Base-by-base conservation (phyloP, 2,888 invertebrate species). In the Perithous albicinctus region DNA sequence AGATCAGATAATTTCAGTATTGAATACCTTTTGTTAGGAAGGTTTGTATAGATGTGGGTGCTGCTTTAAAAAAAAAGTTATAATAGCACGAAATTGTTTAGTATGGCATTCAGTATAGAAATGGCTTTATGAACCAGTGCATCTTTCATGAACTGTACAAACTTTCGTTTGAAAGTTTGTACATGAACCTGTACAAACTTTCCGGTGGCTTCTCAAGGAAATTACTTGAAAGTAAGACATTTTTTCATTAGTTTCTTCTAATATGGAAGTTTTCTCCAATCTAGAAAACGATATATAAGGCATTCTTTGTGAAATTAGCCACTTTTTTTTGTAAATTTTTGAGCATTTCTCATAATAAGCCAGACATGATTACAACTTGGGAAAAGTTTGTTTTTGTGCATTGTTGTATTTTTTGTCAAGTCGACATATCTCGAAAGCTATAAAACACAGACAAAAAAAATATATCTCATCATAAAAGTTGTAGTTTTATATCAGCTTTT, bases 81-180 rank as follows among this genome's bases (percentile, higher is more conserved):
- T 26, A 56, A 32, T n/a, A 56, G n/a, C 56, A 12, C 5, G 6
- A 56, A 29, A 56, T 26, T 15, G 32, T 29, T 20, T 20, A 4
- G 54, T 29, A 8, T 20, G 10, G 8, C 10, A 8, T 20, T 20
- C 12, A 2, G 23, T 51, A 4, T 32, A 56, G 5, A 29, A 56
- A 32, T 29, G 5, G 6, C 56, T n/a, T 12, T 56, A n/a, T 7
- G 6, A 29, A 56, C 54, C 12, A 54, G 32, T 56, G n/a, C 5
- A 8, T 63, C 63, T n/a, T n/a, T n/a, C n/a, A n/a, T n/a, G n/a
- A 63, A 38, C 63, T 63, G 63, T 41, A 41, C 41, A 63, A 63
- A 63, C 23, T 38, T 6, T 35, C n/a, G n/a, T n/a, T n/a, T n/a
- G n/a, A n/a, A n/a, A n/a, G n/a, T n/a, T n/a, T n/a, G n/a, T n/a